Percentiles rank a stretch among this genome's conserved stretches.
Conservation (phyloP, 2,888 invertebrate species). For the Myopa testacea region DNA sequence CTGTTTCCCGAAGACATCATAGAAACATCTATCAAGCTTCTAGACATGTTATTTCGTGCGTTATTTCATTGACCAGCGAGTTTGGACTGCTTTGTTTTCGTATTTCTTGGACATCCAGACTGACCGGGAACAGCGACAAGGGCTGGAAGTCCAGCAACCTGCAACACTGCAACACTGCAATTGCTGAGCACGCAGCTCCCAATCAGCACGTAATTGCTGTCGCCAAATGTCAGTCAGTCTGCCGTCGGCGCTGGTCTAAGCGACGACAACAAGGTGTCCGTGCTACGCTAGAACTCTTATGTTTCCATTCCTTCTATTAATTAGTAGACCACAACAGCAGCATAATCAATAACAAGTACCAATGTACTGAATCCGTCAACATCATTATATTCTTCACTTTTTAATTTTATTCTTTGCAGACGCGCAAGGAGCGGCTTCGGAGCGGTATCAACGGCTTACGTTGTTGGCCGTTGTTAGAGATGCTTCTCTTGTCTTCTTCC, state of each 20-base stretch:
- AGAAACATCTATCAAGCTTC: too few species aligned
- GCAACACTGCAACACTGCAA: too few species aligned
- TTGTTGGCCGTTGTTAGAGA: background rate
- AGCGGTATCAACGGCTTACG: constrained; percentile 6
- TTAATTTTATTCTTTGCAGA: background rate
- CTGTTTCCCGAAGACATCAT: too few species aligned
- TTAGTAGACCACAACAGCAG: constrained; percentile 1
- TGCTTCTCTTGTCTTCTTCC: background rate
- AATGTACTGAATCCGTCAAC: constrained; percentile 49
- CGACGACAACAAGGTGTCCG: constrained; percentile 42
- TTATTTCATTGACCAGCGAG: background rate
- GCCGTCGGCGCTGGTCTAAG: constrained; percentile 40
- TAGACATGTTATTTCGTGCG: too few species aligned
- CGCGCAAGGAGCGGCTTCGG: constrained; percentile 29
- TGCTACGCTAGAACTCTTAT: constrained; percentile 7
- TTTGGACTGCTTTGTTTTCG: background rate
- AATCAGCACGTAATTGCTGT: constrained; percentile 56
- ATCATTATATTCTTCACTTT: constrained; percentile 45
- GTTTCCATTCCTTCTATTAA: background rate
- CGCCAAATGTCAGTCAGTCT: constrained; percentile 51
- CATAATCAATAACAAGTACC: constrained; percentile 31
- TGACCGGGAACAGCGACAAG: background rate
- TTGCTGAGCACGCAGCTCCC: constrained; percentile 45
- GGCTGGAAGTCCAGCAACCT: background rate
- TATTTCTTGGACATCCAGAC: background rate